These are phyloP conservation scores for Helicorthomorpha holstii DNA, from an alignment of 1,140 invertebrate genomes.

Conservation along the genomic window DNA sequence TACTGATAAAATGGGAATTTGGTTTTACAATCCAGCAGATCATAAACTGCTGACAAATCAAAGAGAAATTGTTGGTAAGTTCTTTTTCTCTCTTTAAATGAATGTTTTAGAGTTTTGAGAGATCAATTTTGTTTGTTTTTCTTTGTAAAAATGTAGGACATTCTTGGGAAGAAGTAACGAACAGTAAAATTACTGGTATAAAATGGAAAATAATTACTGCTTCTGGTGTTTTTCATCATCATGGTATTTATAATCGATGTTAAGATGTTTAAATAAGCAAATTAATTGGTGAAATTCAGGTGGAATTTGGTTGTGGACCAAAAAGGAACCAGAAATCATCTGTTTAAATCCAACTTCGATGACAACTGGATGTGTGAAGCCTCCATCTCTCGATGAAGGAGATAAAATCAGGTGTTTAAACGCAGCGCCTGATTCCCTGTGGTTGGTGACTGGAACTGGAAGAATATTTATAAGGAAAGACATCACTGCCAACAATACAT, in stretches of 20 bases:
- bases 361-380: slow-evolving; percentile 2
- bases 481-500: slow-evolving; percentile 21
- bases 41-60: not conserved
- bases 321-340: slow-evolving; percentile 25
- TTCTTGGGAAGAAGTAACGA: slow-evolving; percentile 16
- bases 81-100: not conserved
- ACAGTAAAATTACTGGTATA: slow-evolving; percentile 11
- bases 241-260: slow-evolving; percentile 2
- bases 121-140: not conserved
- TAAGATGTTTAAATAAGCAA: not conserved
- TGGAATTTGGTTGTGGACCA: slow-evolving; percentile 27
- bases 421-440: slow-evolving; percentile 26
- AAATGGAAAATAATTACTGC: slow-evolving; percentile 21
- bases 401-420: slow-evolving; percentile 22
- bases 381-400: slow-evolving; percentile 15
- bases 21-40: not conserved
- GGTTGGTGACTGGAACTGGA: slow-evolving; percentile 28
- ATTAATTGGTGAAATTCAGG: slow-evolving; percentile 17
- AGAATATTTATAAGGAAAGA: slow-evolving; percentile 28
- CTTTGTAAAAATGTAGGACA: not conserved
- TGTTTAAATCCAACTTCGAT: slow-evolving; percentile 15
- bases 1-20: not conserved
- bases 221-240: slow-evolving; percentile 21
- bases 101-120: not conserved
- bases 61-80: not conserved